Evolutionary conservation across 2,797 vertebrate genomes (phyloP), one percentile per base, ranked within the genome.

Genomic region (Percopsis omiscomaycus): DNA sequence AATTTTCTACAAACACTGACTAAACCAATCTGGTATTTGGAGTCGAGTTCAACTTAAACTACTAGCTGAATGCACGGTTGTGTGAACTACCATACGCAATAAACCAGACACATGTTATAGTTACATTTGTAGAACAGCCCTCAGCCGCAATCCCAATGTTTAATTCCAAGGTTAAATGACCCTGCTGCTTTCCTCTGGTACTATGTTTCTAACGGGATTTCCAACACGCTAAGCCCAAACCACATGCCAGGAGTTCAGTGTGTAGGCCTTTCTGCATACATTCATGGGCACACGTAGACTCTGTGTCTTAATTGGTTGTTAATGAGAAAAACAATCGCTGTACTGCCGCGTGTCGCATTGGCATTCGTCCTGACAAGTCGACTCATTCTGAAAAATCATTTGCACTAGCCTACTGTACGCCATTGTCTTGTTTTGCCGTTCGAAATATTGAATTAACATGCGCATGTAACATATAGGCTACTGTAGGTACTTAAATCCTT

Each of bases 81-180:
- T 42, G 37, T 42, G 37, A 42, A 42, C 37, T 42, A 42, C 37
- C 37, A 9, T 42, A 42, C 6, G 4, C 9, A 42, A 42, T 42
- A 42, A 42, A 42, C 37, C 37, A 42, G 37, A 42, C 37, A 22
- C 22, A 22, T 22, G 22, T 22, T 22, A 22, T 22, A 22, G 22
- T 22, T 22, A 1, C 1, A 22, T 22, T 22, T 22, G 22, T 22
- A 22, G 22, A 22, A 22, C 22, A 22, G 22, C 22, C 22, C 22
- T 22, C 27, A 11, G 6, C 3, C 22, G 51, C 61, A 61, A 37
- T 59, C 27, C 37, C 15, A 22, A 54, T 44, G 13, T 13, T 61
- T 74, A 66, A 55, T 73, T 78, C 87, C 85, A 88, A 89, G 87
- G 88, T 89, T 86, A 89, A 88, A 29, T 89, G 77, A 65, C 64